Conservation (phyloP, 2,888 invertebrate genomes). For the Rhagonycha fulva region DNA sequence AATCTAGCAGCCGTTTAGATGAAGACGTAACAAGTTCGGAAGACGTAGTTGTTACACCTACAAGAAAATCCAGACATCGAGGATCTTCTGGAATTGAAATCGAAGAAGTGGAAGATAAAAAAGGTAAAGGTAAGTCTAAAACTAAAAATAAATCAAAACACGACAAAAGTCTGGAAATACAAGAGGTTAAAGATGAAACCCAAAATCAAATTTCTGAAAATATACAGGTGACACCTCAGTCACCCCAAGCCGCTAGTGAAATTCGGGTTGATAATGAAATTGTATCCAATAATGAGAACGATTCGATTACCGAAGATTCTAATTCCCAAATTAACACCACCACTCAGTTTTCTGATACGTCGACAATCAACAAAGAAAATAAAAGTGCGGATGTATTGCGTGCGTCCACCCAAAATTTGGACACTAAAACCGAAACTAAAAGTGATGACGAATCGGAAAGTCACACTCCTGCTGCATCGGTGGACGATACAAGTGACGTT, state of each 20-base stretch:
- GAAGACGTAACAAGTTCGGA: constrained; percentile 57
- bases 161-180: constrained; percentile 45
- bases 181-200: constrained; percentile 48
- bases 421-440: not conserved
- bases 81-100: constrained; percentile 34
- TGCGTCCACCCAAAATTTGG: not conserved
- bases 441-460: not conserved
- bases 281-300: constrained; percentile 22
- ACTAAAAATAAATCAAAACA: constrained; percentile 53
- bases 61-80: constrained; percentile 52
- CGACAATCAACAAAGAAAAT: not conserved
- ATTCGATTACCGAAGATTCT: constrained; percentile 12
- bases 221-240: constrained; percentile 55
- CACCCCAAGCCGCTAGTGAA: constrained; percentile 49
- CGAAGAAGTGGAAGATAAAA: constrained; percentile 47
- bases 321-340: constrained; percentile 6
- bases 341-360: constrained; percentile 24
- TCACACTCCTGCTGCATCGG: not conserved
- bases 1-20: constrained; percentile 60
- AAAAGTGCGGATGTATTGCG: not conserved
- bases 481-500: not conserved
- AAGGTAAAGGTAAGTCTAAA: constrained; percentile 57
- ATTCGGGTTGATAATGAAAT: constrained; percentile 44
- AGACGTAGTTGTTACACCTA: constrained; percentile 53
- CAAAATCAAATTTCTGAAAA: constrained; percentile 51